A percentile compares a stretch with the other conserved stretches of the same genome.
Evolutionary conservation across 2,888 invertebrate species (phyloP).

Genomic region (Strigamia maritima): DNA sequence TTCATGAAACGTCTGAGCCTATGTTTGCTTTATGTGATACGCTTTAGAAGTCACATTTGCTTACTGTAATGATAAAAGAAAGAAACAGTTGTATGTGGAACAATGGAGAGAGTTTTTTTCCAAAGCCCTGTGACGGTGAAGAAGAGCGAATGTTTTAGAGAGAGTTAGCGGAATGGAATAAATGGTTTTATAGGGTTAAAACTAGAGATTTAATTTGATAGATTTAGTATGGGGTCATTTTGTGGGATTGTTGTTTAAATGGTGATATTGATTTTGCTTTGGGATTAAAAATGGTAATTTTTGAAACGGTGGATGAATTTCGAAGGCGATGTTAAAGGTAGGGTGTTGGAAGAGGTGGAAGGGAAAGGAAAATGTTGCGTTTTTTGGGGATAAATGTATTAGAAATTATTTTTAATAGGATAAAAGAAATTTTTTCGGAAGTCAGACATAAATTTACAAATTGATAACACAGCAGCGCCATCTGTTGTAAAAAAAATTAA

Average conservation of each 20-base stretch:
- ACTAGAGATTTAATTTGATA: neutral
- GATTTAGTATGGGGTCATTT: neutral
- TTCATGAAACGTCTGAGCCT: conserved; percentile 32
- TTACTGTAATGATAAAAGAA: conserved; percentile 25
- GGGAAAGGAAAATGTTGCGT: neutral
- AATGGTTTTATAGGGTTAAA: conserved; percentile 25
- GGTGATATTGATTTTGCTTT: neutral
- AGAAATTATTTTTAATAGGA: neutral
- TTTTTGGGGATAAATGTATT: neutral
- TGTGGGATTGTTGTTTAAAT: conserved; percentile 7
- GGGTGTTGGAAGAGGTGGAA: neutral
- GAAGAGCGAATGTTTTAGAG: neutral
- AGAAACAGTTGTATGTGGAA: neutral
- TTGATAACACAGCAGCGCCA: neutral
- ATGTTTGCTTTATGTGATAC: conserved; percentile 32
- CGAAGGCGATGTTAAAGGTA: neutral
- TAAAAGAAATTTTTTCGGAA: neutral
- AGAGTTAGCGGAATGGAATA: neutral
- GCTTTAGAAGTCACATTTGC: conserved; percentile 32
- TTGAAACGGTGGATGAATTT: neutral
- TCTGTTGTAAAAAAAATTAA: neutral
- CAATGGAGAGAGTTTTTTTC: neutral
- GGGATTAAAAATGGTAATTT: conserved; percentile 1
- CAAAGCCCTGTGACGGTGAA: neutral
- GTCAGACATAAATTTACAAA: neutral